Conservation (phyloP, 2,113 vertebrate species). For the Anguilla japonica region DNA sequence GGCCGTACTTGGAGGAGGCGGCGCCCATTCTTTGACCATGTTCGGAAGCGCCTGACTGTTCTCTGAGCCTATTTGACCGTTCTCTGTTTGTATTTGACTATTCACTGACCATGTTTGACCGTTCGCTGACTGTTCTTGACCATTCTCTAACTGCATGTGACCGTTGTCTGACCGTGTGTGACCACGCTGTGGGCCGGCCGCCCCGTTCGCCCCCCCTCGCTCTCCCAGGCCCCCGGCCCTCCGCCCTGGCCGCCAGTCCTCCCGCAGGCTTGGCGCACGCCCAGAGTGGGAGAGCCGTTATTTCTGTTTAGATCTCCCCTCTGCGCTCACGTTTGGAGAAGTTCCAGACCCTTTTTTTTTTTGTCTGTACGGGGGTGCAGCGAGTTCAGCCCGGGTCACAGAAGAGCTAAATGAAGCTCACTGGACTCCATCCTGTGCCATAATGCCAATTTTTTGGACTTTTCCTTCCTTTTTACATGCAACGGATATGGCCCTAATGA, state of each 20-base stretch:
- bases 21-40: no score
- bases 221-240: neutral
- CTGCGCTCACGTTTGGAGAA: neutral
- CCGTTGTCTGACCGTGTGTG: neutral
- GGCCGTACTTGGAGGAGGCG: neutral
- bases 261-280: neutral
- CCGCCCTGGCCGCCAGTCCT: neutral
- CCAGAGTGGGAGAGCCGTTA: neutral
- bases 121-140: no score
- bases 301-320: slow-evolving; percentile 10
- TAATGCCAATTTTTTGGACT: neutral
- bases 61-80: no score
- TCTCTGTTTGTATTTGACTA: no score
- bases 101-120: no score
- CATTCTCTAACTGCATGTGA: neutral
- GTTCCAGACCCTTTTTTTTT: neutral
- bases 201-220: neutral
- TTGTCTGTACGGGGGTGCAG: slow-evolving; percentile 36
- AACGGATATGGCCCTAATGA: neutral
- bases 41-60: no score
- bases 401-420: neutral
- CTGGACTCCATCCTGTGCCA: neutral
- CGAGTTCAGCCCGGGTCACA: slow-evolving; percentile 37
- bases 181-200: neutral
- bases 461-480: neutral